phyloP scores from a whole-genome alignment of 1,140 invertebrate genomes.

The Melipona quadrifasciata region DNA sequence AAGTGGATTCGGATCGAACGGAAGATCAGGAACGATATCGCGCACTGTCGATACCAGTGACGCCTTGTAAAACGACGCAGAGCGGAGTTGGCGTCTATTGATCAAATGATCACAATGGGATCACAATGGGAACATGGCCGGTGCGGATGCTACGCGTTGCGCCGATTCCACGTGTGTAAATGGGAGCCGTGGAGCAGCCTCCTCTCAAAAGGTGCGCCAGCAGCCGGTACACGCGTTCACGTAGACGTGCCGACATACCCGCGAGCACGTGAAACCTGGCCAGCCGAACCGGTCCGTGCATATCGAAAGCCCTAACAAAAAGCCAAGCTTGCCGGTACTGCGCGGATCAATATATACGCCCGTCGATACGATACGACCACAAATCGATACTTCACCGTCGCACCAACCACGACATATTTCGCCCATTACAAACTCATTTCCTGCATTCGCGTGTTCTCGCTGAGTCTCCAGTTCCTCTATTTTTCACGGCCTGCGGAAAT shows the following conservation, averaged over 20 bases:
- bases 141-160: slow-evolving; percentile 28
- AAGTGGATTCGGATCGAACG: not conserved
- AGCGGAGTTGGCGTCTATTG: slow-evolving; percentile 30
- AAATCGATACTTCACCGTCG: slow-evolving; percentile 46
- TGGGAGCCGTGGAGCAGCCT: not conserved
- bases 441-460: not conserved
- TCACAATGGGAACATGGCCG: slow-evolving; percentile 41
- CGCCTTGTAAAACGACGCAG: slow-evolving; percentile 44
- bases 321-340: not conserved
- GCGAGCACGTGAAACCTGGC: not conserved
- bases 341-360: slow-evolving; percentile 34
- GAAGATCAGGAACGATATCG: slow-evolving; percentile 32
- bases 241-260: slow-evolving; percentile 7
- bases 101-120: slow-evolving; percentile 55
- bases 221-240: not conserved
- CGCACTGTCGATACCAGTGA: slow-evolving; percentile 37
- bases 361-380: slow-evolving; percentile 28
- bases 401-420: slow-evolving; percentile 11
- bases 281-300: too few species aligned
- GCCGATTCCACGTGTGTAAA: slow-evolving; percentile 34
- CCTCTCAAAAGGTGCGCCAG: slow-evolving; percentile 10
- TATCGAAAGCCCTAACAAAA: not conserved
- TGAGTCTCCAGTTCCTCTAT: not conserved
- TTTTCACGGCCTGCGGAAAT: slow-evolving; percentile 4
- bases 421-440: slow-evolving; percentile 26